A percentile compares a stretch with the other conserved stretches of the same genome.
Conservation (phyloP, 2,113 vertebrate genomes). For the Saimiri boliviensis region DNA sequence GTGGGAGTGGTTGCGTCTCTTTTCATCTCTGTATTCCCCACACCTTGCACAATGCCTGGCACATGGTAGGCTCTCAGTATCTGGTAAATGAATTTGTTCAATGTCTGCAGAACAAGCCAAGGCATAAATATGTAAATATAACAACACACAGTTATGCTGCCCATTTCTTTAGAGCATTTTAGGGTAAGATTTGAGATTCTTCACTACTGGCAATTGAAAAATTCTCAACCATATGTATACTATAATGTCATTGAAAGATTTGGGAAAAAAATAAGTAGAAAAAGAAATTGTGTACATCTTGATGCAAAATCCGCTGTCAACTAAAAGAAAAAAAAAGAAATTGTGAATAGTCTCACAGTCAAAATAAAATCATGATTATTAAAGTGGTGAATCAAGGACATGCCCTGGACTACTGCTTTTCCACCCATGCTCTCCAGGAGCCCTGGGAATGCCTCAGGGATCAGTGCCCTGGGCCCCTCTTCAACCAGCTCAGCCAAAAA, state of each 20-base stretch:
- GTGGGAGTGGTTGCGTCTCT: background rate
- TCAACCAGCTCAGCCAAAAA: background rate
- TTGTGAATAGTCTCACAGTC: background rate
- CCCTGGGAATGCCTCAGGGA: background rate
- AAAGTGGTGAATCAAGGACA: background rate
- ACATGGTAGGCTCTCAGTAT: background rate
- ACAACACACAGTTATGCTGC: background rate
- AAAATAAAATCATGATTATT: constrained; percentile 42
- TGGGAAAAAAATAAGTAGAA: background rate
- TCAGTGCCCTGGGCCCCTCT: background rate
- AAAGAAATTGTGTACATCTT: background rate
- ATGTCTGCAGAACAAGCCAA: background rate
- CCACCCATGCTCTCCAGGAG: too few relatives aligned
- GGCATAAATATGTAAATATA: constrained; percentile 11
- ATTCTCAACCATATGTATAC: background rate
- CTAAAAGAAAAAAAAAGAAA: background rate
- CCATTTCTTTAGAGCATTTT: background rate
- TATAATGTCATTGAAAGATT: background rate
- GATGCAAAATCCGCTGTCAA: too few relatives aligned
- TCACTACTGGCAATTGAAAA: background rate
- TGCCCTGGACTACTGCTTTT: background rate
- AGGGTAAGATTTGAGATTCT: background rate
- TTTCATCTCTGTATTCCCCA: background rate
- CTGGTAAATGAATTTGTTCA: constrained; percentile 28
- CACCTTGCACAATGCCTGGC: background rate